Base-by-base conservation (phyloP, 30 jellyfish, hydroid and myxozoan species). In the Aurelia aurita region DNA sequence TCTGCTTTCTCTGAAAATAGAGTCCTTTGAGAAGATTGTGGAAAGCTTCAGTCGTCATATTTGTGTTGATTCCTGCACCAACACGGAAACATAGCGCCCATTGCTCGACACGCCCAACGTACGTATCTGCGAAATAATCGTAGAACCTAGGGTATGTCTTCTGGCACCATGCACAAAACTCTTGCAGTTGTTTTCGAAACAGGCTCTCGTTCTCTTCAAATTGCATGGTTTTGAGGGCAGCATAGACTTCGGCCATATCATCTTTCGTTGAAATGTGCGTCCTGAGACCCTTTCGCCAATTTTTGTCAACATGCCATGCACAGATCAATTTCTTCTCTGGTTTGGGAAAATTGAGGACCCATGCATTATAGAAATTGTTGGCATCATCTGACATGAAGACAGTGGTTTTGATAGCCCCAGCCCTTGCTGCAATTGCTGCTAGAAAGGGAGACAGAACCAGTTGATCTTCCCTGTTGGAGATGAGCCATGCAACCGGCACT, bases 301-400 rank as follows among this genome's bases (percentile, higher is more conserved):
- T 63, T 76, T 78, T 78, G 69, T 78, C 83, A n/a, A 78, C 80
- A 21, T 78, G 89, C 46, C 89, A 78, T 58, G 84, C 66, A 49
- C 82, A 78, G 1, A 31, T 35, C 44, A 29, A 54, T 29, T 74
- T 74, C 75, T 74, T 53, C 44, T 21, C 60, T 1, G 75, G 73
- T 58, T 39, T 57, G 22, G 74, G 58, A 53, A 49, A 74, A 53
- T 74, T 74, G 1, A 29, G 2, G 28, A 74, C 58, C 87, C 87
- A 53, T n/a, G 76, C 87, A 49, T 74, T 74, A 4, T 74, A 74
- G 29, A 57, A 53, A 74, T 51, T 74, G 44, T 74, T 74, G 1
- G 54, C 87, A 58, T 74, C 87, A 26, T 74, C 87, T 15, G 74
- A 74, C 74, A 58, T 54, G 87, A 74, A 74, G 60, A 74, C 87